Base-by-base conservation (phyloP, 2,888 invertebrate genomes). In the Drosophila ustulata region DNA sequence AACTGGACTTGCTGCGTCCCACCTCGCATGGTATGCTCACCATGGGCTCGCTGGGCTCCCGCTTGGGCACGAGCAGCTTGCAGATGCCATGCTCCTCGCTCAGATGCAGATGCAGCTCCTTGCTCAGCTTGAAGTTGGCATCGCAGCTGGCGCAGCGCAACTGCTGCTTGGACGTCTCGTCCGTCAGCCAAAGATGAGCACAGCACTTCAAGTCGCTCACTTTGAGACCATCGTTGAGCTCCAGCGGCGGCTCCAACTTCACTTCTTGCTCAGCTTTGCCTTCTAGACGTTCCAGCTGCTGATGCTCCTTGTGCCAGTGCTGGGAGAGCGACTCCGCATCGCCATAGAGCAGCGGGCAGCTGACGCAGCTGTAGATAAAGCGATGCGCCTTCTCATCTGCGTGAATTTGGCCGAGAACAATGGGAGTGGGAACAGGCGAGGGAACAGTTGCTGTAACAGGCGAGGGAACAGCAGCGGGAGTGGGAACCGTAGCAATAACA, bases 121-220 rank as follows among this genome's bases (percentile, higher is more conserved):
- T 82, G 62, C 79, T 67, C 45, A 88, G 88, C 7, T 87, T 89
- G 55, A 84, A 85, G 78, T 78, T 78, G 66, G 64, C 79, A 41
- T 89, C 83, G 65, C 91, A 91, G 53, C 78, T 56, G 18, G 77
- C 41, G 76, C 91, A 76, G 25, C 56, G 39, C 85, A 91, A 30
- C 70, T 86, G 61, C 76, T 47, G 62, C 30, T 55, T 47, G 47
- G 62, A 5, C n/a, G 49, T 3, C 13, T 25, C 78, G 77, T 57
- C 75, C 66, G 82, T 61, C 23, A 90, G 82, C 23, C 71, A 56
- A 18, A 92, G 80, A 64, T 91, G 89, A 26, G 90, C 92, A 57
- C 91, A 92, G 8, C 82, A 84, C 55, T 90, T 87, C n/a, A 88
- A 53, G 4, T 66, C 68, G 9, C 45, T 46, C 18, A 73, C 1